These are phyloP conservation scores for Monomorium pharaonis DNA, from an alignment of 1,140 invertebrate species.

Conservation along the genomic window DNA sequence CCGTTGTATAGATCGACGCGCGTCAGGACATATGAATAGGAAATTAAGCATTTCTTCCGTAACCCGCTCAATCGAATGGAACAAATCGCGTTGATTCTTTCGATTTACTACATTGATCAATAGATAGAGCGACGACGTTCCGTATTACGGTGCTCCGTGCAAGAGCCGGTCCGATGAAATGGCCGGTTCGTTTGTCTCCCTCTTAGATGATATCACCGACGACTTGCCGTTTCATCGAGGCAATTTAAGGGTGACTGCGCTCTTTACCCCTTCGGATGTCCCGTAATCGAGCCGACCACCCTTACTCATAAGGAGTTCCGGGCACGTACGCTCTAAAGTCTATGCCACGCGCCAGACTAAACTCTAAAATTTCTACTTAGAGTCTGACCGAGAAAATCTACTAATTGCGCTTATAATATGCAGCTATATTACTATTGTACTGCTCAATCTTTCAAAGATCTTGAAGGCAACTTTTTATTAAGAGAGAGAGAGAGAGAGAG, in stretches of 20 bases:
- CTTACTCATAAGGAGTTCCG: slow-evolving; percentile 64
- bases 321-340: slow-evolving; percentile 60
- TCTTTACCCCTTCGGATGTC: slow-evolving; percentile 40
- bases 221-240: slow-evolving; percentile 72
- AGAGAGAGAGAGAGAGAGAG: too few relatives aligned
- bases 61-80: background rate
- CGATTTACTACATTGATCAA: background rate
- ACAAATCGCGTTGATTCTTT: background rate
- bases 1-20: background rate
- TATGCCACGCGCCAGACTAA: slow-evolving; percentile 43
- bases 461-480: background rate
- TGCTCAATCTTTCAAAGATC: background rate
- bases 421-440: background rate
- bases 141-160: slow-evolving; percentile 33
- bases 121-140: background rate
- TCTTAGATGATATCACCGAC: slow-evolving; percentile 47
- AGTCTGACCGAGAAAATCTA: slow-evolving; percentile 7
- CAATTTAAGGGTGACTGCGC: slow-evolving; percentile 67
- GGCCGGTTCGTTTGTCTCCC: slow-evolving; percentile 60
- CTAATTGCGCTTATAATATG: slow-evolving; percentile 35
- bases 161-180: slow-evolving; percentile 18
- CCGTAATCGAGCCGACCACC: slow-evolving; percentile 58
- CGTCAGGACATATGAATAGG: slow-evolving; percentile 61
- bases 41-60: slow-evolving; percentile 69
- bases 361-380: slow-evolving; percentile 42